A percentile compares a stretch with the other conserved stretches of the same genome.
These are phyloP conservation scores for Erpornis zantholeuca DNA, from an alignment of 2,113 vertebrate genomes.

Conservation along the genomic window DNA sequence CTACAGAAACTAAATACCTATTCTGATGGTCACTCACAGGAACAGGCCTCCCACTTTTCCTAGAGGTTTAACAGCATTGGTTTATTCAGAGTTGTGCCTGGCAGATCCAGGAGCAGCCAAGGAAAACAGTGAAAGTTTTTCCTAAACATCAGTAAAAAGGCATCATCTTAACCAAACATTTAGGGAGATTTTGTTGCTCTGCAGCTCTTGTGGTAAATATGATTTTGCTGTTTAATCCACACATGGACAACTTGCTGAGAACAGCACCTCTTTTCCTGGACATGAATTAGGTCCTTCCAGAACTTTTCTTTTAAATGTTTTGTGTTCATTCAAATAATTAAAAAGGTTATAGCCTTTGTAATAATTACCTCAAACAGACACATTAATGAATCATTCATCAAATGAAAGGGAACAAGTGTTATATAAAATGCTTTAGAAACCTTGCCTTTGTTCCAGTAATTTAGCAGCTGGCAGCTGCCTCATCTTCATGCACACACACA, in stretches of 20 bases:
- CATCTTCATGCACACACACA: background rate
- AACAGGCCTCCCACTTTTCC: background rate
- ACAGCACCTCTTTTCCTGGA: background rate
- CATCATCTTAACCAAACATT: background rate
- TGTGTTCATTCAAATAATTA: background rate
- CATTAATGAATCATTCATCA: slow-evolving; percentile 53
- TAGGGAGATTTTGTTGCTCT: background rate
- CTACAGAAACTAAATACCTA: background rate
- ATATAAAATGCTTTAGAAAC: slow-evolving; percentile 34
- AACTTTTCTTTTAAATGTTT: background rate
- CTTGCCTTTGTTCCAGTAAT: slow-evolving; percentile 38
- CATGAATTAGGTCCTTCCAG: background rate
- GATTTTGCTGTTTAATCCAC: background rate
- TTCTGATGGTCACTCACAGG: background rate
- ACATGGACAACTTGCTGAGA: background rate
- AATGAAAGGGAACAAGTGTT: slow-evolving; percentile 28
- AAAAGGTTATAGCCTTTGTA: background rate
- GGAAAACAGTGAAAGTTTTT: background rate
- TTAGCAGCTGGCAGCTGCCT: slow-evolving; percentile 48
- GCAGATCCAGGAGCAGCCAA: background rate
- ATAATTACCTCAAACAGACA: slow-evolving; percentile 27
- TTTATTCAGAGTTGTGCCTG: background rate
- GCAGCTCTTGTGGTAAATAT: background rate
- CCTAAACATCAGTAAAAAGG: background rate
- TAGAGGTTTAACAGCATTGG: accelerated